A percentile compares a stretch with the other conserved stretches of the same genome.
phyloP scores from a whole-genome alignment of 1,140 invertebrate genomes.

The Drosophila repletoides region DNA sequence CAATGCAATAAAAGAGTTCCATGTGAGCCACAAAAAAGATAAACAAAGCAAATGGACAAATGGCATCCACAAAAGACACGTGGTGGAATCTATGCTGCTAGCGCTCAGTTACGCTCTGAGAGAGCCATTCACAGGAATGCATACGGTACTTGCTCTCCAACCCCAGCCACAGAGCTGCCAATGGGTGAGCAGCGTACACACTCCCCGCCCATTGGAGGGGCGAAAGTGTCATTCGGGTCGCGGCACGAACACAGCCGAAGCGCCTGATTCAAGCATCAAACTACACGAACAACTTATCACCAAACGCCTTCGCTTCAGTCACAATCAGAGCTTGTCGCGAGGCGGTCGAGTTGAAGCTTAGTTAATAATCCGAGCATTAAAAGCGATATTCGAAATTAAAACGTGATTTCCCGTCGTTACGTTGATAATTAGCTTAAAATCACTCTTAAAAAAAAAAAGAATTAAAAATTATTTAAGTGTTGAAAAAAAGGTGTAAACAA shows the following conservation, averaged over 20 bases:
- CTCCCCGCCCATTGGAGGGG: conserved; percentile 35
- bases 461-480: too few relatives aligned
- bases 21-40: too few relatives aligned
- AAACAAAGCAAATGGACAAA: neutral
- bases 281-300: conserved; percentile 25
- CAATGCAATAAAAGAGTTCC: too few relatives aligned
- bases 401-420: conserved; percentile 19
- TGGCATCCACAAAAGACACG: conserved; percentile 32
- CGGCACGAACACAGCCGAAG: conserved; percentile 16
- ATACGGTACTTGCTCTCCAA: conserved; percentile 35
- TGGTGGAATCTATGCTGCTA: conserved; percentile 31
- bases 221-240: conserved; percentile 9
- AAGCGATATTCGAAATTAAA: conserved; percentile 8
- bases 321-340: conserved; percentile 43
- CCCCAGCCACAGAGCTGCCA: conserved; percentile 26
- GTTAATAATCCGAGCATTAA: neutral
- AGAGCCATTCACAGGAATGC: neutral
- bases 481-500: too few relatives aligned
- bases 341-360: conserved; percentile 29
- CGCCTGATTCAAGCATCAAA: neutral
- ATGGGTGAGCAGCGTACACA: conserved; percentile 28
- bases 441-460: neutral
- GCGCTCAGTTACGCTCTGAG: neutral
- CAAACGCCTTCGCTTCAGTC: conserved; percentile 25
- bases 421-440: conserved; percentile 5